Base-by-base conservation (phyloP, 2,888 invertebrate species). In the Adineta ricciae region DNA sequence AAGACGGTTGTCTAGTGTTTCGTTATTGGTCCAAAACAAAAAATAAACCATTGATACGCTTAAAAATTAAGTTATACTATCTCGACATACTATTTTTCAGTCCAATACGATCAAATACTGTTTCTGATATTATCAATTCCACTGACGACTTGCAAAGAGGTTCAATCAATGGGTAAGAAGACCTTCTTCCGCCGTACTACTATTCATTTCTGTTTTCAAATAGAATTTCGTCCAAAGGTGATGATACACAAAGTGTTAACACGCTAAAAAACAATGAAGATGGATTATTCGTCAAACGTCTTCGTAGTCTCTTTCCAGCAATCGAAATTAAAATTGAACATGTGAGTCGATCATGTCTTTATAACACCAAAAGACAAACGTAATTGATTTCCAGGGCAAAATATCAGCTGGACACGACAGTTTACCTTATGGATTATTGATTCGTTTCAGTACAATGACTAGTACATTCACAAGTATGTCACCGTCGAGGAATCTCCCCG, bases 1-100 rank as follows among this genome's bases (percentile, higher is more conserved):
- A 85, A 82, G 85, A 85, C 21, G 85, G 85, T 7, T 85, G 84
- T 83, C 41, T 85, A 73, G 54, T 73, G n/a, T 85, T 85, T 83
- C 83, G 83, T 36, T 85, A 85, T 50, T 85, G 85, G 85, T 83
- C 83, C 21, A 82, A 52, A 49, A 46, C 49, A 14, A 85, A 85
- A 73, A 32, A 14, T 16, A 83, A 83, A 52, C 52, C 83, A 27
- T 72, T 50, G 24, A 73, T 83, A 19, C 83, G 85, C 4, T 78
- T 85, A n/a, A 85, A 73, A 27, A 84, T 85, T 9, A 54, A 83
- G 46, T 54, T 85, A 36, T 78, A 83, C 52, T 72, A 85, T 78
- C 78, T 85, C 38, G 83, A 85, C 54, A 46, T 85, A 82, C 85
- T 84, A 73, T 84, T 78, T 73, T 85, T 83, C 52, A 85, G 83